Evolutionary conservation across 2,797 vertebrate genomes (phyloP), one percentile per base, ranked within the genome.

Genomic region (Siniperca obscura): DNA sequence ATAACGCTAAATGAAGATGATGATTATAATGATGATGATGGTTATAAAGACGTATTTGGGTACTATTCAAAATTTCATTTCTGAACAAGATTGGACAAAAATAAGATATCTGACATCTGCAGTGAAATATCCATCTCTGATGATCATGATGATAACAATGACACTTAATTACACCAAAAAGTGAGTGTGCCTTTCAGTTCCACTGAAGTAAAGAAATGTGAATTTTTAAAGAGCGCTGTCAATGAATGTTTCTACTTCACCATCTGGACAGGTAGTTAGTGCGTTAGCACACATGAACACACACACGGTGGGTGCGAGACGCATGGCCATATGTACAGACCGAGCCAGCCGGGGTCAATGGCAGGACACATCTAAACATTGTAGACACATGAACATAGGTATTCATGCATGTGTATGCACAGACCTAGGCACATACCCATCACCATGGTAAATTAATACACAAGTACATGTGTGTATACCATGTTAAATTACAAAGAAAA

Each of bases 191-290:
- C 52, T 82, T 78, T 74, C 7, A 74, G n/a, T 57, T 81, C 5
- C 34, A 60, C 22, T 19, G 36, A 50, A 64, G 52, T 44, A 48
- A 69, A 82, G 36, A 76, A 83, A 81, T 53, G 72, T 74, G 78
- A 89, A 82, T 71, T 84, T 53, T 81, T 79, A 74, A 78, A 74
- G 86, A 84, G 64, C 25, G 12, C 71, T 19, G 81, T 83, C 68
- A 62, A 77, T 53, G 71, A 90, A 90, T 83, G 78, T 83, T 86
- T 86, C 83, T 76, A 69, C 78, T 89, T 87, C 78, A 85, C 91
- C 91, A 93, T 94, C 91, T 93, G 92, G 91, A 90, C 83, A 92
- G 88, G 87, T 91, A 92, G 86, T 87, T 90, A 84, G 75, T 74
- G 84, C n/a, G 57, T 83, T 89, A 86, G 92, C 82, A 83, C 82